Conservation (phyloP, 2,113 vertebrate species). For the Microcebus tavaratra region DNA sequence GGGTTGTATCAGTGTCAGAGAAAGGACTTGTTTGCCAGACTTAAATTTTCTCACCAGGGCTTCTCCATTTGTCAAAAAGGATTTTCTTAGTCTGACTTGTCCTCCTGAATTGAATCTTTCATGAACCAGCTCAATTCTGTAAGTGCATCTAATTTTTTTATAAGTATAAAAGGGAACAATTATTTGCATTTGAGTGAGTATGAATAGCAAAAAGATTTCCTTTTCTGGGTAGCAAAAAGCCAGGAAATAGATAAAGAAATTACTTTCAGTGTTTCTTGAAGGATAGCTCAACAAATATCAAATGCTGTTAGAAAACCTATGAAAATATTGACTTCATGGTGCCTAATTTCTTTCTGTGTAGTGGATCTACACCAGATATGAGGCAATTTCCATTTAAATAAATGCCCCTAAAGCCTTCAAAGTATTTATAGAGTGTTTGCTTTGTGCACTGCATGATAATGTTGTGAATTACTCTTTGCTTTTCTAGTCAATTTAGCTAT, state of each 20-base stretch:
- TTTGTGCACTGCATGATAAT: not conserved
- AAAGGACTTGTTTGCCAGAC: not conserved
- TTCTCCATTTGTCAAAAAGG: not conserved
- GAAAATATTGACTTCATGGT: slow-evolving; percentile 51
- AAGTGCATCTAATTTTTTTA: slow-evolving; percentile 30
- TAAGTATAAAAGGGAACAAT: not conserved
- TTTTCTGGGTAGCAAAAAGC: slow-evolving; percentile 26
- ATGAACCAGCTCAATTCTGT: not conserved
- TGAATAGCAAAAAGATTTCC: not conserved
- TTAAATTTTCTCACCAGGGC: not conserved
- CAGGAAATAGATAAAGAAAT: slow-evolving; percentile 48
- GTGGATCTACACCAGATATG: not conserved
- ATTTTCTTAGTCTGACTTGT: not conserved
- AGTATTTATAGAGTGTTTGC: not conserved
- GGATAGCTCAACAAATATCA: slow-evolving; percentile 53
- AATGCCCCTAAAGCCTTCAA: not conserved
- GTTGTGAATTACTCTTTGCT: slow-evolving; percentile 71
- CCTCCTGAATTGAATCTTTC: not conserved
- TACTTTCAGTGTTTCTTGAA: slow-evolving; percentile 24
- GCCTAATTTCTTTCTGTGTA: slow-evolving; percentile 24
- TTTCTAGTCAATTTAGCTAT: slow-evolving; percentile 67
- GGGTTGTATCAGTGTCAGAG: not conserved
- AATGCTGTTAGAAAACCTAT: slow-evolving; percentile 41
- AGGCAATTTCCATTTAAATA: slow-evolving; percentile 52
- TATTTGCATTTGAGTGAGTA: slow-evolving; percentile 36